Conservation (phyloP, 2,113 vertebrate genomes). For the Mastomys natalensis region DNA sequence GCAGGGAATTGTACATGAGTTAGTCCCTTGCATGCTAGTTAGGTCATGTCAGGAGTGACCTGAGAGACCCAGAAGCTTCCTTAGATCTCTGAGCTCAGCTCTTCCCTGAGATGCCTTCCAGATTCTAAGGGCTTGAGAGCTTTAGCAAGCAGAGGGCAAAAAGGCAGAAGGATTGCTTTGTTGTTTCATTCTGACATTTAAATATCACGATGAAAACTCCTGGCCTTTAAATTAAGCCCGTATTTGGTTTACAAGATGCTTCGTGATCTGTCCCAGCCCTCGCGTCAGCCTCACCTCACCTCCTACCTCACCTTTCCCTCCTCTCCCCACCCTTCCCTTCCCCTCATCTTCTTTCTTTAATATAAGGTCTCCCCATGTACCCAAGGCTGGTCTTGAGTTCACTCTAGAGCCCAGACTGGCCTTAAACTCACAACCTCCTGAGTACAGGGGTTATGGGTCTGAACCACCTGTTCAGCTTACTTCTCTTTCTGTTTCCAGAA, state of each 20-base stretch:
- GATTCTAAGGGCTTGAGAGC: background rate
- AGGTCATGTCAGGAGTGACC: background rate
- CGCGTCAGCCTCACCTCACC: fast-evolving
- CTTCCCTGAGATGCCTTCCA: background rate
- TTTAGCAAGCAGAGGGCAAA: background rate
- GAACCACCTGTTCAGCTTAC: too few species aligned
- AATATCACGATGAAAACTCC: background rate
- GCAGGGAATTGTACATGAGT: background rate
- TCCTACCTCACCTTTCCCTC: background rate
- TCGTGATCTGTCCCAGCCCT: background rate
- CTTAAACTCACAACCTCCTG: background rate
- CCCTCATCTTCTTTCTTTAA: background rate
- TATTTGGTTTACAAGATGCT: background rate
- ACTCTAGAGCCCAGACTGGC: background rate
- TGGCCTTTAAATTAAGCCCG: background rate
- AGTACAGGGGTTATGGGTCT: too few species aligned
- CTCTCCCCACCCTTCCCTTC: too few species aligned
- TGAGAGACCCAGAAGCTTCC: background rate
- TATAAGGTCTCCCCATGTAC: background rate
- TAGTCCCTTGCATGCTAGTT: background rate
- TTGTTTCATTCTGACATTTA: conserved; percentile 24
- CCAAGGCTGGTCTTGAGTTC: background rate
- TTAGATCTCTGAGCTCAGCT: background rate
- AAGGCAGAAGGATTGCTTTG: background rate
- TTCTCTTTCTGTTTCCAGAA: background rate